Evolutionary conservation across 2,113 vertebrate species (phyloP), one percentile per base, ranked within the genome.

Genomic region (Pantherophis guttatus): DNA sequence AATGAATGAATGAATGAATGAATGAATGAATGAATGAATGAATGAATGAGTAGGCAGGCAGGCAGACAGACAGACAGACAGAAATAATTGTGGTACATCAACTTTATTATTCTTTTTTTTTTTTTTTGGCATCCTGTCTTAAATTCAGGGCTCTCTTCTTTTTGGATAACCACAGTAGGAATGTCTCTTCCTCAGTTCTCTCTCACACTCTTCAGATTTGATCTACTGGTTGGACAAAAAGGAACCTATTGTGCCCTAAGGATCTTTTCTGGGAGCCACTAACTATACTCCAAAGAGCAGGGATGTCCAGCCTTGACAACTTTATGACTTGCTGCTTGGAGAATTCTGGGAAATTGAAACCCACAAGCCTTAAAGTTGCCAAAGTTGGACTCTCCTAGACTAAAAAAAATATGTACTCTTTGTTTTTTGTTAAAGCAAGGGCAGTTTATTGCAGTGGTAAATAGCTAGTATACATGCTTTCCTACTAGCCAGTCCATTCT

Each of bases 401-500:
- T 50, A 26, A 48, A 44, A 52, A 86, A 33, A 91, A 29, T 7
- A 7, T n/a, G 5, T 17, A n/a, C 44, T 21, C n/a, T 44, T 57
- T 24, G 52, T 8, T 86, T 44, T 81, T 48, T 21, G 23, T 48
- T 86, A 50, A 59, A 26, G 0, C 5, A 10, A 3, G 9, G 21
- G 29, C 29, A 75, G 75, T 50, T 24, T 4, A 1, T 86, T 52
- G 33, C n/a, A 94, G 29, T 39, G 59, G 6, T 93, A 93, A 39
- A 92, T 33, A 90, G 57, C 55, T 81, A 93, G 86, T 1, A 50
- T 81, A 52, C 23, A 75, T 11, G 1, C 21, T 94, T 2, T 29
- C 70, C n/a, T 86, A 92, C 5, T 88, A 92, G 89, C 94, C 87
- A 92, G 94, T 93, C 53, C 33, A 6, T 90, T 95, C 53, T 11